Base-by-base conservation (phyloP, 1,140 invertebrate species). In the Bombus balteatus region DNA sequence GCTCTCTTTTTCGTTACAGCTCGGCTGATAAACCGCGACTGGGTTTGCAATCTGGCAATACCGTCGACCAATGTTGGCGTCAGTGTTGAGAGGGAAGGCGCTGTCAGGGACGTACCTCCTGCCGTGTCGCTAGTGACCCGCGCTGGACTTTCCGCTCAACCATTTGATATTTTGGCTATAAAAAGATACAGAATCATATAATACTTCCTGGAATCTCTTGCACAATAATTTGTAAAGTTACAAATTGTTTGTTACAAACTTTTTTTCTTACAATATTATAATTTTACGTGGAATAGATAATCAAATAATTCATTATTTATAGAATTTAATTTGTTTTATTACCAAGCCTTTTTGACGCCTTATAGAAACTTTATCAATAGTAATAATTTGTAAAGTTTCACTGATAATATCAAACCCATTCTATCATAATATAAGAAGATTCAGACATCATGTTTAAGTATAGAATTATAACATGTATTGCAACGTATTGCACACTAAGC, bases 11-110 rank as follows among this genome's bases (percentile, higher is more conserved):
- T 28, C 59, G 43, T 74, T 72, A 47, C 87, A 80, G 87, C 77
- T 88, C 86, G 89, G 86, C 86, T 83, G 87, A 89, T 91, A 86
- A 87, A 92, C 89, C 85, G 74, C 90, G 92, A 94, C 92, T 94
- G 91, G 39, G 22, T 22, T 53, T 15, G 65, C 65, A 25, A 78
- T 25, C 39, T 68, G 47, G 18, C 22, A 47, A 66, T 34, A 70
- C 47, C 53, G 47, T 34, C n/a, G 73, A 73, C 39, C 68, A 73
- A 41, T 62, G 72, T 53, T 66, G n/a, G 43, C 47, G 66, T 84
- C 82, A 73, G 41, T 43, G 13, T 73, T 41, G 71, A n/a, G n/a
- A 43, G 25, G 34, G 47, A 43, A 59, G 62, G 43, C 43, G 43
- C 62, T 18, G 25, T 10, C 72, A 75, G 82, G 82, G 75, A 47